Conservation (phyloP, 2,113 vertebrate genomes). For the Desmodus rotundus region DNA sequence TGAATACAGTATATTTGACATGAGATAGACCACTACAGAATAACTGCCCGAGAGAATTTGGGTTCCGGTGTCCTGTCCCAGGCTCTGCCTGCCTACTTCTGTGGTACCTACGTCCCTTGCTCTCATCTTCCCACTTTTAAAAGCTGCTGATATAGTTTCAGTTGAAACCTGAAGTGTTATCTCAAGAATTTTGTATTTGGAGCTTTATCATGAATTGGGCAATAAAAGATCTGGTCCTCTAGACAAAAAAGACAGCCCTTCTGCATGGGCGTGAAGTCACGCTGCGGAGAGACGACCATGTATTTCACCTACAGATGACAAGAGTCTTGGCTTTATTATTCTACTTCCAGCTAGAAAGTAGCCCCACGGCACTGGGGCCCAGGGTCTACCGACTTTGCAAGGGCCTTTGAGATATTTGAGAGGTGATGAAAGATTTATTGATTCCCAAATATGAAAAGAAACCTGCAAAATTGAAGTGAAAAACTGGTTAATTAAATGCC, state of each 20-base stretch:
- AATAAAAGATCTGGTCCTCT: background rate
- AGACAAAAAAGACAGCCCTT: background rate
- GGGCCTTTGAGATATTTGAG: background rate
- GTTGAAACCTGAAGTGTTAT: background rate
- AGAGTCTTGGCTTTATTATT: background rate
- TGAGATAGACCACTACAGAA: background rate
- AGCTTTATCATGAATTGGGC: background rate
- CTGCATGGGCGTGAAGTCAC: background rate
- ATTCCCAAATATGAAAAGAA: background rate
- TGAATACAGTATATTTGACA: background rate
- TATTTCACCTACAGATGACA: background rate
- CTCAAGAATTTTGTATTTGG: background rate
- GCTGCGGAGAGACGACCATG: background rate
- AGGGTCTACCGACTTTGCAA: background rate
- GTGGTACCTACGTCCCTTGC: background rate
- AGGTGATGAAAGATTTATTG: background rate
- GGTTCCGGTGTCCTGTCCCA: background rate
- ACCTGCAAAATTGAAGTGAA: background rate
- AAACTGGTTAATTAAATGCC: background rate
- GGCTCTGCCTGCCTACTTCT: background rate
- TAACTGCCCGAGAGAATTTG: background rate
- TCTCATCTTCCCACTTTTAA: background rate
- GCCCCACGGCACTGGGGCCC: background rate
- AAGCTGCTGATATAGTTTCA: background rate
- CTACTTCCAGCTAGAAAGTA: background rate